Percentiles rank a stretch among this genome's conserved stretches.
Evolutionary conservation across 2,797 vertebrate genomes (phyloP).

Genomic region (Micrastur ruficollis): DNA sequence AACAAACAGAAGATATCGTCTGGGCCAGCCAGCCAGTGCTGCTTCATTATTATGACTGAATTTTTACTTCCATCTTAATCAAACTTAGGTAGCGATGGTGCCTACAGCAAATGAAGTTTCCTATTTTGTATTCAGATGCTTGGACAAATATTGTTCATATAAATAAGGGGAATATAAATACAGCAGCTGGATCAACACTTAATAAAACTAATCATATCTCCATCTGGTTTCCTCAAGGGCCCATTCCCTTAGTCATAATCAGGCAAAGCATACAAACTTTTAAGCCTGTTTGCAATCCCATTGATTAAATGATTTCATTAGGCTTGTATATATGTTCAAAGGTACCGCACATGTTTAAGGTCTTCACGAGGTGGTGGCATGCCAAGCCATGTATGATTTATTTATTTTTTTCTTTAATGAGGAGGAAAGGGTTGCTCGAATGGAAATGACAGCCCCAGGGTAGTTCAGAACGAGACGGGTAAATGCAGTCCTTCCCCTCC

Average conservation of each 20-base stretch:
- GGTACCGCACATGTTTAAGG: background rate
- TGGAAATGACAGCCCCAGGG: background rate
- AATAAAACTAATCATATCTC: conserved; percentile 64
- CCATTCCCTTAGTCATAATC: conserved; percentile 54
- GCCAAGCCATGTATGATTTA: background rate
- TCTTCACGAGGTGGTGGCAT: background rate
- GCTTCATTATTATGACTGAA: background rate
- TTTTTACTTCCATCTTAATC: conserved; percentile 42
- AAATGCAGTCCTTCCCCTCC: background rate
- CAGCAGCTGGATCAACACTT: conserved; percentile 57
- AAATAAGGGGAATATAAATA: conserved; percentile 51
- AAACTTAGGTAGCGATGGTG: background rate
- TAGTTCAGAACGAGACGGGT: background rate
- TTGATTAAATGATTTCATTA: conserved; percentile 65
- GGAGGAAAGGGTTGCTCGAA: background rate
- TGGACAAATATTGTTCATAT: conserved; percentile 54
- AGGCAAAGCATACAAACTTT: conserved; percentile 44
- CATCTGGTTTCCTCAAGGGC: conserved; percentile 48
- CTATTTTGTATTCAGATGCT: conserved; percentile 43
- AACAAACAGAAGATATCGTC: background rate
- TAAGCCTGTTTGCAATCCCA: conserved; percentile 23
- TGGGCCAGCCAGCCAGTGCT: background rate
- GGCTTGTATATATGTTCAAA: background rate
- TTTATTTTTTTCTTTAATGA: background rate
- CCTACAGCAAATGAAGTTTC: conserved; percentile 21